These are phyloP conservation scores for Ctenopoma multispine DNA, from an alignment of 2,797 vertebrate genomes.

Conservation along the genomic window DNA sequence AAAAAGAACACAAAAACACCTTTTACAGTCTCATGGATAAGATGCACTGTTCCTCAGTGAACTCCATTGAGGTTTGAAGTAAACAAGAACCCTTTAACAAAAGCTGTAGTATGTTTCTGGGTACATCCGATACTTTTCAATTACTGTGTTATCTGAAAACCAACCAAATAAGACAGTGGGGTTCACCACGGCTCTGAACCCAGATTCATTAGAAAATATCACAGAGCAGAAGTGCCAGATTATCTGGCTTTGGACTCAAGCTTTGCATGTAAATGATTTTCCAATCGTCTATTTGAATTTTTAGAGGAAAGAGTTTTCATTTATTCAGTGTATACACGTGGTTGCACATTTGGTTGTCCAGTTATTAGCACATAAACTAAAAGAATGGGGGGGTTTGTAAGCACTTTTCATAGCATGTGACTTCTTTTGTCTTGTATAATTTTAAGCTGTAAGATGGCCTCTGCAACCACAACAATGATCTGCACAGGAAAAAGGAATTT, in stretches of 20 bases:
- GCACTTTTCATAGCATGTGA: not conserved
- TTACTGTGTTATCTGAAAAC: constrained; percentile 2
- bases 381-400: not conserved
- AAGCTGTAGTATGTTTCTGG: not conserved
- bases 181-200: not conserved
- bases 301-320: not conserved
- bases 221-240: constrained; percentile 4
- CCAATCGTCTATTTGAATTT: no score
- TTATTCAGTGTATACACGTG: not conserved
- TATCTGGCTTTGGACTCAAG: not conserved
- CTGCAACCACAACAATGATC: not conserved
- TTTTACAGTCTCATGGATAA: constrained; percentile 1
- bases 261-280: not conserved
- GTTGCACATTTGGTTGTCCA: no score
- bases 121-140: not conserved
- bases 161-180: constrained; percentile 14
- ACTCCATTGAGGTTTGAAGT: constrained; percentile 18
- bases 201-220: constrained; percentile 16
- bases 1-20: constrained; percentile 23
- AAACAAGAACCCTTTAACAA: constrained; percentile 10
- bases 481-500: not conserved
- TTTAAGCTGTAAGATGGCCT: no score
- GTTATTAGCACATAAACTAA: not conserved
- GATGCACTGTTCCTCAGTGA: constrained; percentile 11
- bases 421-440: not conserved